Percentiles rank a stretch among this genome's conserved stretches.
These are phyloP conservation scores for Luehdorfia chinensis DNA, from an alignment of 1,140 invertebrate genomes.

Conservation along the genomic window DNA sequence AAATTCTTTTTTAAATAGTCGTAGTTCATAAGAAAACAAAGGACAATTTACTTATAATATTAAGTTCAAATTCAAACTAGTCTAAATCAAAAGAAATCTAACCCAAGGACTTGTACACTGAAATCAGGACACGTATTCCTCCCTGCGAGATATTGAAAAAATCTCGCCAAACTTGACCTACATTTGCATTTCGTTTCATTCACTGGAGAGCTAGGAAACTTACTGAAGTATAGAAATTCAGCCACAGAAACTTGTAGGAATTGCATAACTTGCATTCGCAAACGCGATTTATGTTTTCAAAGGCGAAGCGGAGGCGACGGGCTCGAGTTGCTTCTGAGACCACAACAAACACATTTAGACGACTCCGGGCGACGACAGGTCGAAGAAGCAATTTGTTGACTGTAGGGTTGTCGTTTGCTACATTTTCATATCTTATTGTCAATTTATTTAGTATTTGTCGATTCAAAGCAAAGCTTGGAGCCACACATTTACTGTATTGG, in stretches of 20 bases:
- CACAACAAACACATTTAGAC: slow-evolving; percentile 59
- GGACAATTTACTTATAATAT: too few relatives aligned
- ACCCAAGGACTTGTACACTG: too few relatives aligned
- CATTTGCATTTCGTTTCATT: slow-evolving; percentile 5
- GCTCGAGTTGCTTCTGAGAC: slow-evolving; percentile 30
- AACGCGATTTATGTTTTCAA: slow-evolving; percentile 24
- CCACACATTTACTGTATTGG: too few relatives aligned
- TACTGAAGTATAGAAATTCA: slow-evolving; percentile 13
- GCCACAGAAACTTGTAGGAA: slow-evolving; percentile 9
- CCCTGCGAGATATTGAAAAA: too few relatives aligned
- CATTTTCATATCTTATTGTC: neutral
- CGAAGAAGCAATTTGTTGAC: slow-evolving; percentile 51
- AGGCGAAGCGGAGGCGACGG: slow-evolving; percentile 17
- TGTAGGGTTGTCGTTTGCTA: neutral
- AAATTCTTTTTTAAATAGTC: too few relatives aligned
- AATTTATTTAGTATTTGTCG: too few relatives aligned
- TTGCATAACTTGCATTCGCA: slow-evolving; percentile 16
- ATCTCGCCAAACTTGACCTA: too few relatives aligned
- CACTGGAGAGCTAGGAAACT: slow-evolving; percentile 6
- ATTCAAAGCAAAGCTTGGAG: too few relatives aligned
- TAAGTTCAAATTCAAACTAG: too few relatives aligned
- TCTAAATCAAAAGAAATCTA: too few relatives aligned
- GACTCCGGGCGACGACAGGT: slow-evolving; percentile 37
- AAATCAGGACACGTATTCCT: too few relatives aligned
- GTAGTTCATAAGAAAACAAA: too few relatives aligned